Evolutionary conservation across 2,797 vertebrate species (phyloP).

Genomic region (Paedocypris micromegethes): DNA sequence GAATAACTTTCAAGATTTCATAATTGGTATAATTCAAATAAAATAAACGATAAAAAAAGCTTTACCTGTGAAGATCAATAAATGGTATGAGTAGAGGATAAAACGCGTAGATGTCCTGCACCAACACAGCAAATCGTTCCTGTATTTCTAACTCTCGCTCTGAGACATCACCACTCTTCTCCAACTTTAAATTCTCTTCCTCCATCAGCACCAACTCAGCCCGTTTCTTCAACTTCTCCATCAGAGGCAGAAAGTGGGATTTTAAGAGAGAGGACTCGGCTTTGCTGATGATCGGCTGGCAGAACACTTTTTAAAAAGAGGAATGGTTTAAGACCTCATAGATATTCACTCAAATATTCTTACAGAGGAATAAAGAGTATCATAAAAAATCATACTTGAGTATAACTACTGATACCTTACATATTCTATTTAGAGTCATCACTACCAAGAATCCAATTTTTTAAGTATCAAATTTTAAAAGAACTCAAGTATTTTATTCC

Average conservation of each 20-base stretch:
- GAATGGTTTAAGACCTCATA: too few relatives aligned
- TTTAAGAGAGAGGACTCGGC: conserved; percentile 77
- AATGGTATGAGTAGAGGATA: conserved; percentile 92
- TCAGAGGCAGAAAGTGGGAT: conserved; percentile 88
- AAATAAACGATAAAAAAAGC: neutral
- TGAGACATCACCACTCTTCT: conserved; percentile 74
- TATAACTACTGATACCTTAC: too few relatives aligned
- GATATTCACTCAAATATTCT: too few relatives aligned
- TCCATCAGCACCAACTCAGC: conserved; percentile 80
- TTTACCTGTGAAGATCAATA: conserved; percentile 88
- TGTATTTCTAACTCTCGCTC: conserved; percentile 88
- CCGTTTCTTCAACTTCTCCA: conserved; percentile 92
- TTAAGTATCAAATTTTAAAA: too few relatives aligned
- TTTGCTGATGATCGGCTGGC: conserved; percentile 86
- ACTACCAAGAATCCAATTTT: too few relatives aligned
- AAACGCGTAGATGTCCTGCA: conserved; percentile 91
- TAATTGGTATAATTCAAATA: neutral
- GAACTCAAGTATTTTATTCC: too few relatives aligned
- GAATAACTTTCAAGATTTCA: neutral
- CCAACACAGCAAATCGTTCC: conserved; percentile 84
- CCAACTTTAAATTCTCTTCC: conserved; percentile 85
- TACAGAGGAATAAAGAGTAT: too few relatives aligned
- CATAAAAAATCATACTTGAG: too few relatives aligned
- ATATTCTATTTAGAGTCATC: too few relatives aligned
- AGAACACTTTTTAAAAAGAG: conserved; percentile 70